Base-by-base conservation (phyloP, 2,797 vertebrate genomes). In the Phylloscopus collybita region DNA sequence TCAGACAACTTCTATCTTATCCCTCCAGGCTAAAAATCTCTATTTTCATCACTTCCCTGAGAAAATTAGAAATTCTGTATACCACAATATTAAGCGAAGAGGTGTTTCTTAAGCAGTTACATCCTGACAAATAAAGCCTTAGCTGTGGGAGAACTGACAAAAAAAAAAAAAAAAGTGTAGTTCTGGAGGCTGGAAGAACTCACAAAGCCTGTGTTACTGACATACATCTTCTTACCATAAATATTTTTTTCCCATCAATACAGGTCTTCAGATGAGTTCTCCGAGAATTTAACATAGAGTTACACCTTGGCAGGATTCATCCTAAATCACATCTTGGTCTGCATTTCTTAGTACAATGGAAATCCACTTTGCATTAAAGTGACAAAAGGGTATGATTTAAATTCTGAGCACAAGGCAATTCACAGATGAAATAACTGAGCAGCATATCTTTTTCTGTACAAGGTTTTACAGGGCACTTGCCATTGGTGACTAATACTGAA, bases 321-420 rank as follows among this genome's bases (percentile, higher is more conserved):
- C 86, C 94, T 97, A 97, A 97, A 97, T 97, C 97, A 97, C 87
- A 93, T 95, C 90, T 93, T 96, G 95, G 92, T 96, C 96, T 97
- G 92, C 91, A 86, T 92, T 92, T 96, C 96, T 96, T 88, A 95
- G 92, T 87, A 95, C 90, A 96, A 88, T 94, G 96, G 90, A 95
- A 94, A 94, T 65, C 32, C 84, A 94, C 92, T 97, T 90, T 76
- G 42, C 92, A 94, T 95, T 95, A 82, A 96, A 96, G 80, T 93
- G 95, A 95, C 95, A 97, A 93, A 93, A 78, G 45, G 47, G 25
- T 83, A 82, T 93, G 96, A 98, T 97, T 97, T 97, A 97, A 96
- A 92, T 76, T 86, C 90, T 89, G 72, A 96, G 87, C 74, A 82
- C 74, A 95, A 93, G 91, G 86, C 86, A 96, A 94, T 94, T 93